These are phyloP conservation scores for Chrysocyon brachyurus DNA, from an alignment of 2,797 vertebrate species.

Conservation along the genomic window DNA sequence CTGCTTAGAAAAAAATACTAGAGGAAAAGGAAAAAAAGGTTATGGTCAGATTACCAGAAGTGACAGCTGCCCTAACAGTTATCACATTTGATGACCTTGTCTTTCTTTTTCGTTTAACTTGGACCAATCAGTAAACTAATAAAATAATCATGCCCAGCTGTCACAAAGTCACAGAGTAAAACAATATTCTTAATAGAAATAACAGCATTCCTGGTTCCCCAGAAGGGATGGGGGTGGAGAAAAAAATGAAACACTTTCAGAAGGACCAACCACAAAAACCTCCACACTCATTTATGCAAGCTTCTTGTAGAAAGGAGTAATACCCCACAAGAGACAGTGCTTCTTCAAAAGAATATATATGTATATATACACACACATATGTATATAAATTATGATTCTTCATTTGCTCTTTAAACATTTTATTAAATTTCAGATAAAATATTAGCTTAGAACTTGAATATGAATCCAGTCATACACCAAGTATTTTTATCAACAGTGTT, in stretches of 20 bases:
- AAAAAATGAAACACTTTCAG: neutral
- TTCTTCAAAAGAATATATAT: neutral
- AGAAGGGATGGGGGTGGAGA: neutral
- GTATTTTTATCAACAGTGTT: neutral
- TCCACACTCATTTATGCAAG: neutral
- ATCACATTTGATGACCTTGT: constrained; percentile 9
- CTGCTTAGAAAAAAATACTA: neutral
- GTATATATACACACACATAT: neutral
- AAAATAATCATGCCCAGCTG: constrained; percentile 61
- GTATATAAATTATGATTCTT: neutral
- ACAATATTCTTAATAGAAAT: constrained; percentile 46
- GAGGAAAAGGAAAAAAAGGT: neutral
- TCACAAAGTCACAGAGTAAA: constrained; percentile 22
- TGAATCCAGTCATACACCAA: neutral
- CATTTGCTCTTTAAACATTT: neutral
- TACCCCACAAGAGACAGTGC: neutral
- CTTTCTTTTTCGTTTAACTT: constrained; percentile 55
- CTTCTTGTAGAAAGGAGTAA: neutral
- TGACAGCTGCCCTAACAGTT: neutral
- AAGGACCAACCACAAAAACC: neutral
- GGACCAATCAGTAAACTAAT: constrained; percentile 57
- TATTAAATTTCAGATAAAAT: neutral
- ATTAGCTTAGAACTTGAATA: neutral
- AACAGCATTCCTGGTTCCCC: neutral
- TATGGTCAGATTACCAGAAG: constrained; percentile 23